A percentile compares a stretch with the other conserved stretches of the same genome.
Evolutionary conservation across 1,140 invertebrate genomes (phyloP).

Genomic region (Uloborus diversus): DNA sequence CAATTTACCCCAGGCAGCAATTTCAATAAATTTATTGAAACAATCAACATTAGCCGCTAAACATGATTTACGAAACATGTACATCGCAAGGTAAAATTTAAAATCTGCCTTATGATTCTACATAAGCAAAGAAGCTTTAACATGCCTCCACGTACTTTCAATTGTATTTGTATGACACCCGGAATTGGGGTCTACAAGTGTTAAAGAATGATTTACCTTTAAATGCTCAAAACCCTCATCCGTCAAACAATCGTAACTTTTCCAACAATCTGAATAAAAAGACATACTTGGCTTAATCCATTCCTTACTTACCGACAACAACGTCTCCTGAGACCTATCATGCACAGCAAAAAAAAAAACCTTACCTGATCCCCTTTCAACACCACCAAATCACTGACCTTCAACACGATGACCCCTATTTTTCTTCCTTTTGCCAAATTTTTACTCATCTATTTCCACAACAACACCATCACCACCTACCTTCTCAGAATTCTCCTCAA

Average conservation of each 20-base stretch:
- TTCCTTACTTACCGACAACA: slow-evolving; percentile 21
- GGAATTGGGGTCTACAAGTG: slow-evolving; percentile 35
- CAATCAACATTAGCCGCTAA: neutral
- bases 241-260: neutral
- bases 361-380: neutral
- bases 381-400: neutral
- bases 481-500: neutral
- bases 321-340: slow-evolving; percentile 12
- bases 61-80: neutral
- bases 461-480: slow-evolving; percentile 1
- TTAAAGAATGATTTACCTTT: slow-evolving; percentile 26
- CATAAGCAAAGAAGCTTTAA: neutral
- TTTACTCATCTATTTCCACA: slow-evolving; percentile 23
- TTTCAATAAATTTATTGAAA: no score
- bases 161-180: neutral
- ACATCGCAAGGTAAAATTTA: neutral
- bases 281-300: slow-evolving; percentile 22
- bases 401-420: neutral
- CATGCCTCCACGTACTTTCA: neutral
- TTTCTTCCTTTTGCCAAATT: slow-evolving; percentile 4
- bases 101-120: neutral
- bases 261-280: slow-evolving; percentile 38
- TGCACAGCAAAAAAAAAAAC: neutral
- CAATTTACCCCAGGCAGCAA: no score
- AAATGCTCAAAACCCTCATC: slow-evolving; percentile 14